Evolutionary conservation across 2,113 vertebrate species (phyloP), one percentile per base, ranked within the genome.

Genomic region (Dipodomys merriami): DNA sequence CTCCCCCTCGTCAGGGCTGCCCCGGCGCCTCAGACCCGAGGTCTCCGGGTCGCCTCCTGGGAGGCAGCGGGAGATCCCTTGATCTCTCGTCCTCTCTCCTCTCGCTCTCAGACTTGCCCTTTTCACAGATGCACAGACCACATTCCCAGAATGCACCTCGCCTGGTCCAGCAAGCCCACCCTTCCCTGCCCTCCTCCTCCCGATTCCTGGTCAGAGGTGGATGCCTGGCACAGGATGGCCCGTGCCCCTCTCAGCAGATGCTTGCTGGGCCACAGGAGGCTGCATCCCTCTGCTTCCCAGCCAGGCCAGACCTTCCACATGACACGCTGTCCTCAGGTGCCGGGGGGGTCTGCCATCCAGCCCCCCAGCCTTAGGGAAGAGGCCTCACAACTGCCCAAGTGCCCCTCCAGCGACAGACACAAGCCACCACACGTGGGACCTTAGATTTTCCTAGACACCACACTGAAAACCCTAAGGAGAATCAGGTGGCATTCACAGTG

Each of bases 281-380:
- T 49, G 35, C 3, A 25, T 2, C 44, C 65, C 2, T 13, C 49
- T 53, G 49, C 49, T 11, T 53, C 49, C 49, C 49, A 53, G 49
- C 49, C 25, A 18, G 33, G 22, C 16, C 11, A 10, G 3, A 62
- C 69, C 44, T 18, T 44, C n/a, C 29, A 65, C 39, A 25, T 25
- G 23, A 2, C 29, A 27, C 13, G 0, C 11, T 35, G 27, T 71
- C 73, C 22, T 12, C 19, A 0, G 0, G 39, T 0, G 4, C 46
- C 4, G n/a, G 57, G 57, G 57, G 49, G 49, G 49, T 3, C 12
- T 7, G 18, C 22, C 22, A 8, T 49, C 35, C 10, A 4, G 7
- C 39, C 49, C 77, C 13, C 60, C 12, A 79, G 30, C 46, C 3
- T 19, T 60, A 13, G 11, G 25, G 16, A 62, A 19, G 5, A 1